Percentiles rank a stretch among this genome's conserved stretches.
Conservation (phyloP, 2,797 vertebrate species). For the Adelosebastes latens region DNA sequence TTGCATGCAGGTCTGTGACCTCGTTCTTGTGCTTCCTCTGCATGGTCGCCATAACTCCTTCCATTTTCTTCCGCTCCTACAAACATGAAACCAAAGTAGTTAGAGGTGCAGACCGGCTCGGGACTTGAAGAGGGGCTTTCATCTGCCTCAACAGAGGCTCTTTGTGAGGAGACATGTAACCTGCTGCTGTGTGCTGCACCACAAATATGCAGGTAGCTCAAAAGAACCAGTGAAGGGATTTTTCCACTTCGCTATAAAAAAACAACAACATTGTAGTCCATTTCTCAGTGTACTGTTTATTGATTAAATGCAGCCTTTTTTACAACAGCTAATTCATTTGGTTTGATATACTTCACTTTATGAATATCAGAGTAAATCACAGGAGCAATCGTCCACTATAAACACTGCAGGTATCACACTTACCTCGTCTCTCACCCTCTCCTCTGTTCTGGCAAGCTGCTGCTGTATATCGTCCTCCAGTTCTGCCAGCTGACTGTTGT, state of each 20-base stretch:
- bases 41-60: constrained; percentile 64
- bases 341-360: neutral
- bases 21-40: constrained; percentile 79
- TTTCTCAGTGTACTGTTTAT: neutral
- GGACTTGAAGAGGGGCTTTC: constrained; percentile 65
- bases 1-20: constrained; percentile 74
- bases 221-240: constrained; percentile 7
- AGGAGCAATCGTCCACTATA: neutral
- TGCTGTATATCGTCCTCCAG: constrained; percentile 84
- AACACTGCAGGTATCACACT: constrained; percentile 28
- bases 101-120: constrained; percentile 5
- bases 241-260: neutral
- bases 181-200: constrained; percentile 31
- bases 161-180: constrained; percentile 65
- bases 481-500: constrained; percentile 77
- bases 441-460: constrained; percentile 75
- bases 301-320: neutral
- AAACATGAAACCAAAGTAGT: constrained; percentile 68
- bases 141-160: constrained; percentile 66
- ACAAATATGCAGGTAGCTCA: constrained; percentile 55
- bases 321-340: neutral
- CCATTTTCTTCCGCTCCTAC: constrained; percentile 78
- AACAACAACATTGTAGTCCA: neutral
- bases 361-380: neutral
- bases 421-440: constrained; percentile 78